Evolutionary conservation across 2,888 invertebrate genomes (phyloP).

Genomic region (Diogma glabrata): DNA sequence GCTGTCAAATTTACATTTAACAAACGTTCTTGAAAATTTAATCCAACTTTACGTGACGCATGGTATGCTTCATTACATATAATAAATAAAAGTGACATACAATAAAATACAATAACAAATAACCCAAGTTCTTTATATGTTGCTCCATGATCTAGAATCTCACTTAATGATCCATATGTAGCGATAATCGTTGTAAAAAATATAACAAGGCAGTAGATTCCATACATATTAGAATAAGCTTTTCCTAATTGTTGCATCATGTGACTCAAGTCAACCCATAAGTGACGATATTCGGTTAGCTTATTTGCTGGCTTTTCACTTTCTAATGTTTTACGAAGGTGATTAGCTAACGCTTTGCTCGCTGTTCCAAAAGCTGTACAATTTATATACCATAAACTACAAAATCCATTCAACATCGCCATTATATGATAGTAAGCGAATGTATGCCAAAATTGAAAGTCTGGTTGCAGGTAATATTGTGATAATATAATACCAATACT

Average conservation of each 20-base stretch:
- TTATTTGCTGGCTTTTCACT: constrained; percentile 51
- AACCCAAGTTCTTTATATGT: constrained; percentile 61
- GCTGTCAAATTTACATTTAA: constrained; percentile 54
- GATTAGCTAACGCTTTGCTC: constrained; percentile 49
- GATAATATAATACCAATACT: constrained; percentile 54
- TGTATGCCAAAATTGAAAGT: constrained; percentile 60
- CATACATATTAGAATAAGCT: constrained; percentile 67
- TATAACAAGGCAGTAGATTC: constrained; percentile 60
- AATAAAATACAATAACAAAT: constrained; percentile 58
- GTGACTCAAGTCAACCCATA: constrained; percentile 61
- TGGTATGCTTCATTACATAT: constrained; percentile 65
- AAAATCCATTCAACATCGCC: constrained; percentile 61
- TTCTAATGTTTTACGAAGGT: constrained; percentile 50
- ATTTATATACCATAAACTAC: constrained; percentile 57
- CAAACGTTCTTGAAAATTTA: constrained; percentile 50
- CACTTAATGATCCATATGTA: constrained; percentile 56
- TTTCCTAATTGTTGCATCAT: constrained; percentile 67
- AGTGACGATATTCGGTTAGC: constrained; percentile 53
- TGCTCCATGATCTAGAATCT: constrained; percentile 57
- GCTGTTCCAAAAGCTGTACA: constrained; percentile 54
- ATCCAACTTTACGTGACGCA: constrained; percentile 49
- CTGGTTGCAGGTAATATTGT: constrained; percentile 58
- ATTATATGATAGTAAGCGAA: constrained; percentile 62
- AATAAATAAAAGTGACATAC: constrained; percentile 55
- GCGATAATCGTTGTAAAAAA: constrained; percentile 64